These are phyloP conservation scores for Campoletis sonorensis DNA, from an alignment of 1,140 invertebrate genomes.

Conservation along the genomic window DNA sequence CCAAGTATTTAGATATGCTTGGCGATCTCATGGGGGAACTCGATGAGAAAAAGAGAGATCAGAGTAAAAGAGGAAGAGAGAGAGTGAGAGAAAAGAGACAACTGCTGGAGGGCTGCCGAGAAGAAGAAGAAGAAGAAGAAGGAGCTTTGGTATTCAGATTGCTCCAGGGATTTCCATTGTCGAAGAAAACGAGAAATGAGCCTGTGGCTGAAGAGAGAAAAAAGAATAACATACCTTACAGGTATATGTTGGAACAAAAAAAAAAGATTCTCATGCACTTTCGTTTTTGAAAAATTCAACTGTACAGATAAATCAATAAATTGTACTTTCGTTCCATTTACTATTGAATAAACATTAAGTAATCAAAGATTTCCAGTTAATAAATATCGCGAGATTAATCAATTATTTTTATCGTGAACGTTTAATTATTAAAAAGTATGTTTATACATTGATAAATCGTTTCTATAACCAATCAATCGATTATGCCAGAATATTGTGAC, in stretches of 20 bases:
- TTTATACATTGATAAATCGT: no score
- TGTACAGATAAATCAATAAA: no score
- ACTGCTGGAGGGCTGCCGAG: background rate
- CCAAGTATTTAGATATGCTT: conserved; percentile 51
- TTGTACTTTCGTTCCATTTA: no score
- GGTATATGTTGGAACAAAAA: background rate
- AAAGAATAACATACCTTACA: background rate
- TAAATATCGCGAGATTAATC: no score
- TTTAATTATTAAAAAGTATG: no score
- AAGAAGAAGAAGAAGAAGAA: background rate
- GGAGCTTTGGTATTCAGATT: conserved; percentile 1
- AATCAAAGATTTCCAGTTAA: no score
- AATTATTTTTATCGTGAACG: no score
- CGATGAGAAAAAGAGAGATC: background rate
- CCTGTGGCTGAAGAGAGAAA: background rate
- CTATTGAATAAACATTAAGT: no score
- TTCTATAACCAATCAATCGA: no score
- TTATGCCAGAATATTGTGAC: no score
- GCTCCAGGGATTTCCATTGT: background rate
- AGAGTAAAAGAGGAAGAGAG: background rate
- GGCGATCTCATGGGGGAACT: conserved; percentile 26
- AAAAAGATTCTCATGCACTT: background rate
- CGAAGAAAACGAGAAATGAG: background rate
- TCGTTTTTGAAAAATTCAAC: no score
- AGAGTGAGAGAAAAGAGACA: background rate